Evolutionary conservation across 2,797 vertebrate genomes (phyloP), one percentile per base, ranked within the genome.

Genomic region (Scolopax rusticola): DNA sequence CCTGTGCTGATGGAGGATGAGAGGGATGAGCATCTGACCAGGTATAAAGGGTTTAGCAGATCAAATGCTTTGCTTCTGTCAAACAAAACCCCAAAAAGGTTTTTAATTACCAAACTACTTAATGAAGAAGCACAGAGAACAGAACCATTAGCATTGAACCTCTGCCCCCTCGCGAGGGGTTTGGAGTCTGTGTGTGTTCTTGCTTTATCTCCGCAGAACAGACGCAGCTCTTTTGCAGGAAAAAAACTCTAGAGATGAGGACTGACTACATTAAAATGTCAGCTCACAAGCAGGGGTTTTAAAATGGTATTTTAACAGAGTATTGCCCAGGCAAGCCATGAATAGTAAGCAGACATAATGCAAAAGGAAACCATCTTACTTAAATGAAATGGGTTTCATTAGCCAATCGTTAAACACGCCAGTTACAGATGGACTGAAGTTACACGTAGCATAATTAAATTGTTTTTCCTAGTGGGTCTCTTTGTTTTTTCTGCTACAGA

Each of bases 121-220:
- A 84, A 93, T 84, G 87, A 90, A 91, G 80, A 93, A 91, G 32
- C 1, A 0, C 18, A 50, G 74, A 93, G 83, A 90, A 84, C 51
- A 90, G 47, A 90, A 92, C 89, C 5, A 43, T 87, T 68, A 93
- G 15, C 50, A 33, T 11, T 84, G 90, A 93, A 93, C 50, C 63
- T 79, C 88, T 96, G 59, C 38, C 65, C 76, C 25, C 59, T 93
- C 0, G 0, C 0, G 1, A 90, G 74, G 71, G 63, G 8, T 54
- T 92, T 80, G 73, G 78, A 86, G 48, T 50, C 45, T 74, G 4
- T 65, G 41, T 94, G 78, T 92, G 53, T 75, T 90, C 50, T 71
- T 79, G 48, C 63, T 95, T 96, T 97, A 97, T 97, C 96, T 95
- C 83, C 0, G 8, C 67, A 67, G 69, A 96, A 88, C 96, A 96